These are phyloP conservation scores for Erpetoichthys calabaricus DNA, from an alignment of 2,797 vertebrate species.

Conservation along the genomic window DNA sequence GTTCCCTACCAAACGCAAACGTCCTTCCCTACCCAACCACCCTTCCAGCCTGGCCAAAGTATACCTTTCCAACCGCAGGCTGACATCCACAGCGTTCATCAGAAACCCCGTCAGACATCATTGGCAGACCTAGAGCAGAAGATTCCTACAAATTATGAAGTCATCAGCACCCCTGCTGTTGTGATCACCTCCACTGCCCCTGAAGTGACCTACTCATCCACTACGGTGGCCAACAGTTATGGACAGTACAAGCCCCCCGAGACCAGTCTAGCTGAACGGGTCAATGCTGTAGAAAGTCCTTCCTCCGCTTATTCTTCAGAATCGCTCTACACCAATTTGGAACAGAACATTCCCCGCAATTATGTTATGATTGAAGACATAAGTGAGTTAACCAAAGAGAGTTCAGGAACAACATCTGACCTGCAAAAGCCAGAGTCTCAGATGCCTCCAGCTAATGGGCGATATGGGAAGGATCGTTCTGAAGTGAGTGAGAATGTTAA, in stretches of 20 bases:
- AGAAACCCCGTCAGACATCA: conserved; percentile 83
- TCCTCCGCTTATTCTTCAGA: conserved; percentile 70
- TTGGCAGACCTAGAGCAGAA: conserved; percentile 93
- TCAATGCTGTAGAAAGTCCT: conserved; percentile 57
- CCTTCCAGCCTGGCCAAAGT: conserved; percentile 57
- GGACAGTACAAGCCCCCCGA: conserved; percentile 71
- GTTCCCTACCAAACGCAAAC: conserved; percentile 58
- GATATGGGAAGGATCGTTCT: conserved; percentile 54
- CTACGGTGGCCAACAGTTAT: conserved; percentile 53
- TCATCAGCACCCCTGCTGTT: conserved; percentile 63
- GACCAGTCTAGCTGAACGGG: conserved; percentile 53
- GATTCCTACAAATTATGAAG: conserved; percentile 88
- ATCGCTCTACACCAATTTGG: conserved; percentile 78
- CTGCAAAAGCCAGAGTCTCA: conserved; percentile 60
- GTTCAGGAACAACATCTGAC: conserved; percentile 45
- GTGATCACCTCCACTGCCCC: conserved; percentile 65
- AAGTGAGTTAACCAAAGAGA: conserved; percentile 93
- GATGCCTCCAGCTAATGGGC: conserved; percentile 44
- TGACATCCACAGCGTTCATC: conserved; percentile 64
- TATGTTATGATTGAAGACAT: conserved; percentile 99
- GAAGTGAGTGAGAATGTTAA: conserved; percentile 50
- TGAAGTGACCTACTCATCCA: conserved; percentile 57
- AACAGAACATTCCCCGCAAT: conserved; percentile 92
- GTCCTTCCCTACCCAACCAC: conserved; percentile 53
- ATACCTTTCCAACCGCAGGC: conserved; percentile 59